Evolutionary conservation across 2,113 vertebrate species (phyloP).

Genomic region (Nothobranchius kuhntae): DNA sequence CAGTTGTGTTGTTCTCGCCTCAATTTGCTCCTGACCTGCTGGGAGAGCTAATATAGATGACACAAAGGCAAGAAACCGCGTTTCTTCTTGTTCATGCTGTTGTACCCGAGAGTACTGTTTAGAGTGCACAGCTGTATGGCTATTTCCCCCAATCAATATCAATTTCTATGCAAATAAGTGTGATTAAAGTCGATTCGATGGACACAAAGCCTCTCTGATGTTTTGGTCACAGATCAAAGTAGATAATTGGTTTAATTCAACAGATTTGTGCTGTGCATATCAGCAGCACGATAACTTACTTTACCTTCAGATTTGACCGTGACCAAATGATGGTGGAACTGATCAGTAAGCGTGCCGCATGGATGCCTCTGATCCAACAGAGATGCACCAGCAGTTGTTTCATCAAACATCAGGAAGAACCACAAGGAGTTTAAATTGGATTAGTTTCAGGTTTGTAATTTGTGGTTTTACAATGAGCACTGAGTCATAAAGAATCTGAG

Average conservation of each 20-base stretch:
- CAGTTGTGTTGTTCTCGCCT: slow-evolving; percentile 37
- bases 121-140: not conserved
- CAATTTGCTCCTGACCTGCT: slow-evolving; percentile 8
- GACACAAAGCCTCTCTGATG: slow-evolving; percentile 16
- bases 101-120: slow-evolving; percentile 10
- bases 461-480: slow-evolving; percentile 23
- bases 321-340: slow-evolving; percentile 11
- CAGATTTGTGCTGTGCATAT: slow-evolving; percentile 27
- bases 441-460: slow-evolving; percentile 22
- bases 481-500: slow-evolving; percentile 34
- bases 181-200: slow-evolving; percentile 65
- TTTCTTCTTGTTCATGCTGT: slow-evolving; percentile 19
- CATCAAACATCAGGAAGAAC: slow-evolving; percentile 15
- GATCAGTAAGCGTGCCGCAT: slow-evolving; percentile 8
- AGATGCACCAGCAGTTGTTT: slow-evolving; percentile 22
- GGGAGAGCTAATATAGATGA: slow-evolving; percentile 7
- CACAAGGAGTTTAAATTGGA: slow-evolving; percentile 29
- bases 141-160: slow-evolving; percentile 50
- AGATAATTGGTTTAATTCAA: slow-evolving; percentile 43
- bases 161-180: slow-evolving; percentile 63
- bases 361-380: slow-evolving; percentile 6
- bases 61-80: not conserved
- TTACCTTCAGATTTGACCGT: slow-evolving; percentile 2
- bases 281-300: not conserved
- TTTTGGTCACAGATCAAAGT: slow-evolving; percentile 42